Conservation (phyloP, 2,113 vertebrate genomes). For the Psammodynastes pulverulentus region DNA sequence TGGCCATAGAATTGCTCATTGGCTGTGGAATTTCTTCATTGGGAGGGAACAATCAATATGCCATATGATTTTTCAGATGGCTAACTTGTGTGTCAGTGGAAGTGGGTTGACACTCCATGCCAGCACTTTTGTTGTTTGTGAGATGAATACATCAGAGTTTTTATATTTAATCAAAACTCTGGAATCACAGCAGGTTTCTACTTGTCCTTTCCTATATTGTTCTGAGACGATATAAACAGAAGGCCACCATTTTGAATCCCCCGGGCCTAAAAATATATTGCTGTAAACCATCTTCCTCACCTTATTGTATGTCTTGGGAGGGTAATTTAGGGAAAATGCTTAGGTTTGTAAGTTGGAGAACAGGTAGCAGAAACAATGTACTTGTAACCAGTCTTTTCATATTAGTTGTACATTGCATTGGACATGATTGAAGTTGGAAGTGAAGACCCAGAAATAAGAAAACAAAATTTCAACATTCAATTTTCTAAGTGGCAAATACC, state of each 20-base stretch:
- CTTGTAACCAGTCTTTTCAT: background rate
- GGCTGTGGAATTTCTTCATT: conserved; percentile 36
- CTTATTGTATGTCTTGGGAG: background rate
- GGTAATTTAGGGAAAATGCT: background rate
- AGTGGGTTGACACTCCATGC: background rate
- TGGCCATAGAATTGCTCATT: conserved; percentile 40
- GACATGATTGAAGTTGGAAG: background rate
- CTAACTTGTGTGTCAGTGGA: background rate
- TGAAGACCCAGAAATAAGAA: background rate
- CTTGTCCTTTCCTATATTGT: background rate
- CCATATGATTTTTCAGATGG: background rate
- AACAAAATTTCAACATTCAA: background rate
- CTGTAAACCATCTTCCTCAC: too few species aligned
- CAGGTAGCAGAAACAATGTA: background rate
- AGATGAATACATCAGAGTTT: background rate
- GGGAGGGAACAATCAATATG: background rate
- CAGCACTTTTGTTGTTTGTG: background rate
- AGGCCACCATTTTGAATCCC: background rate
- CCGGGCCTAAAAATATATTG: background rate
- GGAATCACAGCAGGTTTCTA: background rate
- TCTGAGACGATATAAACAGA: background rate
- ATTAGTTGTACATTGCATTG: background rate
- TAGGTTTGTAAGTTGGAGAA: background rate
- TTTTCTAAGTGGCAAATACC: background rate
- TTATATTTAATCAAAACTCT: background rate